Evolutionary conservation across 2,888 invertebrate species (phyloP), one percentile per base, ranked within the genome.

Genomic region (Crossocerus cetratus): DNA sequence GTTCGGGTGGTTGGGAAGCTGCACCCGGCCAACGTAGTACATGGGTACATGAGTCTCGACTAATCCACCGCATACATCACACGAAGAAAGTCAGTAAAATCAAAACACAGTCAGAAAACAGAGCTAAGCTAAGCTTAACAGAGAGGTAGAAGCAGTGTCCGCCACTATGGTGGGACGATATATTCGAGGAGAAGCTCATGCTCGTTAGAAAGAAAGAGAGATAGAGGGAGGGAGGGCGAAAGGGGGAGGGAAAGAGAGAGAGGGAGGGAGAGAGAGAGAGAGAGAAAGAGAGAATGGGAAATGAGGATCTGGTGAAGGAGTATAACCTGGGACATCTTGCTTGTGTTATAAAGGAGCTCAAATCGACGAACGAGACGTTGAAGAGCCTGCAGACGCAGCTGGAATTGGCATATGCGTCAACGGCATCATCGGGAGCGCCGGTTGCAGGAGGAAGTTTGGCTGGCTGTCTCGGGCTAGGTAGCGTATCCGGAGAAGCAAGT

Each of bases 331-430:
- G 69, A 69, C 86, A 83, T 89, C 85, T 89, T 90, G 86, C 89
- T 88, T 90, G 87, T 89, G 87, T 88, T 88, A 82, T 87, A 83
- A 94, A 95, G 95, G 95, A 95, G 93, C 93, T 95, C 93, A 94
- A 94, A 93, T 94, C 94, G 90, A 94, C 95, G 93, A 95, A 95
- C 93, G 95, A 95, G 93, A 94, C 94, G 90, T 93, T 95, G 93
- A 95, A 94, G 93, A 93, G 94, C 91, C 94, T 95, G 92, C 95
- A 95, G 93, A 92, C 91, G 90, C 95, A 95, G 92, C 92, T 95
- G 93, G 95, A 95, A 92, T 93, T 94, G 77, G 92, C 93, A 81
- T 94, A 93, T 88, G 93, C 93, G 78, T 92, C 93, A 85, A 92
- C 93, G 89, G 93, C 93, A 84, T 89, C 90, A 21, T 90, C 91